Percentiles rank a stretch among this genome's conserved stretches.
Evolutionary conservation across 1,140 invertebrate genomes (phyloP).

Genomic region (Danaus melanippus): DNA sequence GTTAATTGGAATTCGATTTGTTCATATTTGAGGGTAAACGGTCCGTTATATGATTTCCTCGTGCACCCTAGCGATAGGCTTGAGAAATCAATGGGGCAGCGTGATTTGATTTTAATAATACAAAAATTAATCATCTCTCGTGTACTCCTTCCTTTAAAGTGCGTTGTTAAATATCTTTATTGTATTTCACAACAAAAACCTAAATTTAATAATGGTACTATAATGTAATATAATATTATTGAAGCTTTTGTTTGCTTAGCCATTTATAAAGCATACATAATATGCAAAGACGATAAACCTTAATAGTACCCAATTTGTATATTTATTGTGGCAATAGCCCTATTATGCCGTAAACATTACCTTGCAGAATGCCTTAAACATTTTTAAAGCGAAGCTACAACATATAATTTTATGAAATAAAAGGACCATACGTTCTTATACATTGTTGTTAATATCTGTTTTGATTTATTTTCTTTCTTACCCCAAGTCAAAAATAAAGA

Average conservation of each 20-base stretch:
- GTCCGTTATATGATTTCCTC: slow-evolving; percentile 47
- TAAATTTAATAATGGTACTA: too few relatives aligned
- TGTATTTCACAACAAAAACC: too few relatives aligned
- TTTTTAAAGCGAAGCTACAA: slow-evolving; percentile 21
- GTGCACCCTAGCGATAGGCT: slow-evolving; percentile 38
- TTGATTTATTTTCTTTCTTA: slow-evolving; percentile 4
- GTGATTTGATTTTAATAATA: slow-evolving; percentile 9
- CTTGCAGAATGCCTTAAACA: slow-evolving; percentile 34
- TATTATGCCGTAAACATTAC: slow-evolving; percentile 49
- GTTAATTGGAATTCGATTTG: slow-evolving; percentile 55
- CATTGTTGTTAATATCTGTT: slow-evolving; percentile 16
- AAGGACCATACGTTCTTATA: slow-evolving; percentile 31
- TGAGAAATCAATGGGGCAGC: slow-evolving; percentile 49
- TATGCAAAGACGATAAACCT: slow-evolving; percentile 27
- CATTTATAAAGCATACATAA: slow-evolving; percentile 18
- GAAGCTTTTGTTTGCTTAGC: slow-evolving; percentile 12
- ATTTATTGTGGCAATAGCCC: slow-evolving; percentile 43
- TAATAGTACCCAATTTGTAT: slow-evolving; percentile 44
- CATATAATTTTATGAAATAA: slow-evolving; percentile 51
- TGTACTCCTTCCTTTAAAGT: too few relatives aligned
- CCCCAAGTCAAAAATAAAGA: too few relatives aligned
- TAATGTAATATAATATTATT: too few relatives aligned
- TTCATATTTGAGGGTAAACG: slow-evolving; percentile 45
- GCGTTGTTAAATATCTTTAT: too few relatives aligned
- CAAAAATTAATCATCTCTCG: too few relatives aligned